These are phyloP conservation scores for Sinocyclocheilus rhinocerous DNA, from an alignment of 2,113 vertebrate genomes.

Conservation along the genomic window DNA sequence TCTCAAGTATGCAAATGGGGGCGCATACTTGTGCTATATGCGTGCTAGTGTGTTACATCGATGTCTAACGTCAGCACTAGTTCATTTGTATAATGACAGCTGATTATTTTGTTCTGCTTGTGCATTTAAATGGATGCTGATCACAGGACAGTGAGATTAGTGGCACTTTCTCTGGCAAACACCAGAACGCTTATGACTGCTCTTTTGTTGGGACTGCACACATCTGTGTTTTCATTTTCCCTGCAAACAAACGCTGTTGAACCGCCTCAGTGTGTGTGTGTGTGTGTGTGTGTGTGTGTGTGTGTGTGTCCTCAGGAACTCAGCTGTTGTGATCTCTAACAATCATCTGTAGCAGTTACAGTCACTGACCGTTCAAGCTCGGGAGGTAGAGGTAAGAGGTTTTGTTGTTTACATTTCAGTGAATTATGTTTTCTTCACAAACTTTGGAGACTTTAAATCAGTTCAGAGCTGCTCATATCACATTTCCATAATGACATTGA, in stretches of 20 bases:
- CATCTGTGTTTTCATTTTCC: constrained; percentile 18
- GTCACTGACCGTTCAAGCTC: too few species aligned
- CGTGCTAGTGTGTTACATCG: too few species aligned
- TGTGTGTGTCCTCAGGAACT: neutral
- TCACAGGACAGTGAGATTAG: neutral
- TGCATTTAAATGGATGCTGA: neutral
- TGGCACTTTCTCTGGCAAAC: constrained; percentile 39
- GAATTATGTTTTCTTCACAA: neutral
- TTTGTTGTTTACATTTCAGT: neutral
- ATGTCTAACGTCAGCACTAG: neutral
- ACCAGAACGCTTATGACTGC: constrained; percentile 54
- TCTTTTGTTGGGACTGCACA: constrained; percentile 9
- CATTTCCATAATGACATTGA: neutral
- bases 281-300: neutral
- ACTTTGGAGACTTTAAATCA: neutral
- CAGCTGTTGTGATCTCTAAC: neutral
- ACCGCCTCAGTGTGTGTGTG: neutral
- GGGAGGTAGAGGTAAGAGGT: constrained; percentile 2
- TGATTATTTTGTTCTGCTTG: neutral
- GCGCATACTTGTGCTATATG: neutral
- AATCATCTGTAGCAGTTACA: neutral
- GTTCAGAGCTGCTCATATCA: neutral
- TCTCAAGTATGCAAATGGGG: neutral
- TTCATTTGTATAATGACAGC: neutral
- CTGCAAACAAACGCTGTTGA: neutral